A percentile compares a stretch with the other conserved stretches of the same genome.
Evolutionary conservation across 2,888 invertebrate species (phyloP).

Genomic region (Drosophila subquinaria): DNA sequence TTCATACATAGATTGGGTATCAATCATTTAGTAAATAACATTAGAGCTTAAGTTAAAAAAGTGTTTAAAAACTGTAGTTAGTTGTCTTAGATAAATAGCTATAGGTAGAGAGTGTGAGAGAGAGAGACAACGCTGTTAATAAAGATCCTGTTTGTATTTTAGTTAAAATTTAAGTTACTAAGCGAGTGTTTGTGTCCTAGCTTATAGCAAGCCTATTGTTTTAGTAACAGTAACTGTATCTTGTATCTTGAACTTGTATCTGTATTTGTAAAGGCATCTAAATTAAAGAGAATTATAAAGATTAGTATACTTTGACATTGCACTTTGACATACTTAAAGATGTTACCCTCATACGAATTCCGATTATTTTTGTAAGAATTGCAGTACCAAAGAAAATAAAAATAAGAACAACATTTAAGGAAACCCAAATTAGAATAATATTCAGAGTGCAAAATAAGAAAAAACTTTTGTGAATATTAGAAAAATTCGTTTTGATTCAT

Average conservation of each 20-base stretch:
- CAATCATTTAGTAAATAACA: conserved; percentile 49
- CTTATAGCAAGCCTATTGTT: conserved; percentile 67
- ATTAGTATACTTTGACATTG: conserved; percentile 67
- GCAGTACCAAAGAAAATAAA: not conserved
- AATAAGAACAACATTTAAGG: not conserved
- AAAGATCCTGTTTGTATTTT: conserved; percentile 55
- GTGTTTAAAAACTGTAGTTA: conserved; percentile 60
- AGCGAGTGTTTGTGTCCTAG: conserved; percentile 68
- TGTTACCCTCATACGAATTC: not conserved
- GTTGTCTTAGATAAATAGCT: conserved; percentile 41
- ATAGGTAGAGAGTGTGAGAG: conserved; percentile 9
- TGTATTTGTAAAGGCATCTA: conserved; percentile 77
- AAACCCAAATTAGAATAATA: not conserved
- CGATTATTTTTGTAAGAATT: not conserved
- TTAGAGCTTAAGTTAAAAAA: conserved; percentile 56
- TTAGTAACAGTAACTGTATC: conserved; percentile 46
- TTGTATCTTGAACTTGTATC: conserved; percentile 49
- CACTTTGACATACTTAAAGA: conserved; percentile 18
- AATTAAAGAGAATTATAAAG: conserved; percentile 79
- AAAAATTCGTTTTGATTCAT: too few species aligned
- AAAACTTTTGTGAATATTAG: not conserved
- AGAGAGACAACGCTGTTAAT: conserved; percentile 60
- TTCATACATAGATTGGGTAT: conserved; percentile 20
- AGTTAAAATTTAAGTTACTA: conserved; percentile 59
- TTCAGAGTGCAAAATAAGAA: not conserved